A percentile compares a stretch with the other conserved stretches of the same genome.
These are phyloP conservation scores for Ectobius pallidus DNA, from an alignment of 2,888 invertebrate species.

Conservation along the genomic window DNA sequence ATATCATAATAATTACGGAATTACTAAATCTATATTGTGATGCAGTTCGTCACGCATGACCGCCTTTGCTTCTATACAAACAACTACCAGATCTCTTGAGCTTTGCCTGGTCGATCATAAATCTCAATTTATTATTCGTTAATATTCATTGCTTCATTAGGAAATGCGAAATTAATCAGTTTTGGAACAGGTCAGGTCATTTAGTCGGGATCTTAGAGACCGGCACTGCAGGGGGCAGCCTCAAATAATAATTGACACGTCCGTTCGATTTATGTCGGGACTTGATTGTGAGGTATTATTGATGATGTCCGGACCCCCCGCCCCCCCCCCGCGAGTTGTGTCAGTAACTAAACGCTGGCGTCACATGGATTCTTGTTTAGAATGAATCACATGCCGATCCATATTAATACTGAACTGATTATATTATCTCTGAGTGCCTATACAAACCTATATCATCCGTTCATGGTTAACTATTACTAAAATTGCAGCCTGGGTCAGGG, in stretches of 20 bases:
- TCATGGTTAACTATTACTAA: too few species aligned
- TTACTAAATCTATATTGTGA: too few species aligned
- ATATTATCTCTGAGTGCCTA: too few species aligned
- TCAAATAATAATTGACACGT: slow-evolving; percentile 40
- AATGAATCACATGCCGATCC: slow-evolving; percentile 38
- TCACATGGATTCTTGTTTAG: slow-evolving; percentile 23
- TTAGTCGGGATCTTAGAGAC: not conserved
- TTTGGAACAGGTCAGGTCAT: not conserved
- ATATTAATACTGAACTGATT: not conserved
- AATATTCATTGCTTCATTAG: slow-evolving; percentile 4
- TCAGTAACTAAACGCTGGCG: slow-evolving; percentile 31
- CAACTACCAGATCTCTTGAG: too few species aligned
- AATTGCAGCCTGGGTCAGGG: too few species aligned
- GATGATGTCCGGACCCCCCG: slow-evolving; percentile 36
- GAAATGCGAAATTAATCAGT: slow-evolving; percentile 4
- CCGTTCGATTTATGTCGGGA: slow-evolving; percentile 37
- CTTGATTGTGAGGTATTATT: slow-evolving; percentile 25
- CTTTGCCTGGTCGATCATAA: too few species aligned
- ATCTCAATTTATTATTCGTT: not conserved
- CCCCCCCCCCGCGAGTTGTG: slow-evolving; percentile 24
- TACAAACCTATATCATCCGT: too few species aligned
- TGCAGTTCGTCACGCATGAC: too few species aligned
- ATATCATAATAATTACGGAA: too few species aligned
- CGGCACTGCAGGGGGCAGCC: slow-evolving; percentile 12
- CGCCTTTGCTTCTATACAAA: too few species aligned